Percentiles rank a stretch among this genome's conserved stretches.
These are phyloP conservation scores for Papilio protenor DNA, from an alignment of 2,888 invertebrate genomes.

Conservation along the genomic window DNA sequence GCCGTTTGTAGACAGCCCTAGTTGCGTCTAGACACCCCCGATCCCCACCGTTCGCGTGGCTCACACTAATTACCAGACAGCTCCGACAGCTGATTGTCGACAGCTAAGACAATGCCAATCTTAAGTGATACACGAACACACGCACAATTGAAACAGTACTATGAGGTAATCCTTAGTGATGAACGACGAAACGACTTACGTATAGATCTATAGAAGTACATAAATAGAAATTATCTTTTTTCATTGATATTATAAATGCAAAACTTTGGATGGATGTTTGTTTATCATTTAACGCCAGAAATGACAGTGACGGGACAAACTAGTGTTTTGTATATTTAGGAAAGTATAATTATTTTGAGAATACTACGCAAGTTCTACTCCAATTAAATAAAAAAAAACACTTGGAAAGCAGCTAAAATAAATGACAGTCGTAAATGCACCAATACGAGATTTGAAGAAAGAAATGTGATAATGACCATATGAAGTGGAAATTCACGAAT, in stretches of 20 bases:
- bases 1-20: conserved; percentile 13
- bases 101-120: conserved; percentile 37
- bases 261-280: not conserved
- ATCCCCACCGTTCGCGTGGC: conserved; percentile 25
- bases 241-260: not conserved
- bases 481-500: conserved; percentile 6
- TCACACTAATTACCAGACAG: conserved; percentile 37
- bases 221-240: not conserved
- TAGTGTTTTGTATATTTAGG: not conserved
- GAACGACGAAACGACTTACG: not conserved
- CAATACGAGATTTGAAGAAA: not conserved
- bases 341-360: not conserved
- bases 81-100: conserved; percentile 38
- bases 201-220: not conserved
- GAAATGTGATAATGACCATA: not conserved
- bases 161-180: not conserved
- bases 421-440: not conserved
- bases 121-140: conserved; percentile 36
- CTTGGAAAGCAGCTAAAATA: not conserved
- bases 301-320: no score
- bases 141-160: conserved; percentile 28
- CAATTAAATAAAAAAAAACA: not conserved
- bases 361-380: not conserved
- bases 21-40: conserved; percentile 34
- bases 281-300: not conserved